These are phyloP conservation scores for Neuroscelio doddi DNA, from an alignment of 2,888 invertebrate genomes.

Conservation along the genomic window DNA sequence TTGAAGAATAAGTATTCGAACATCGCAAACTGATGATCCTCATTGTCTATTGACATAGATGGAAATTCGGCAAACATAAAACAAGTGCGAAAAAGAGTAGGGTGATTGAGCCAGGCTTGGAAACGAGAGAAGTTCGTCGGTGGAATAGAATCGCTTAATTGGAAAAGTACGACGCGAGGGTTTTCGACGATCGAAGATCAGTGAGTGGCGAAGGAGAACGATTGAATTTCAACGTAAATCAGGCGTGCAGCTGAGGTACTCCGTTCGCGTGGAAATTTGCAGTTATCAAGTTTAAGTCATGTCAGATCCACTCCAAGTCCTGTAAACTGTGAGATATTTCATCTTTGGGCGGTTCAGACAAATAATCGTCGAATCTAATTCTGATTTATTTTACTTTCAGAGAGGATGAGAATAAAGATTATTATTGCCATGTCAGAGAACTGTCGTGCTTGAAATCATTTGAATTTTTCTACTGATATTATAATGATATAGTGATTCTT, in stretches of 20 bases:
- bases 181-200: conserved; percentile 42
- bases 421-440: conserved; percentile 20
- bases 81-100: conserved; percentile 31
- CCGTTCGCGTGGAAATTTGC: conserved; percentile 43
- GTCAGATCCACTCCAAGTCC: conserved; percentile 39
- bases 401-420: conserved; percentile 28
- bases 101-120: conserved; percentile 38
- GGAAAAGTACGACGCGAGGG: conserved; percentile 42
- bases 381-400: conserved; percentile 38
- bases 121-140: conserved; percentile 44
- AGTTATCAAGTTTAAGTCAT: conserved; percentile 44
- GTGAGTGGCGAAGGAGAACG: conserved; percentile 41
- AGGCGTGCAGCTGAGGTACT: conserved; percentile 41
- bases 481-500: too few species aligned
- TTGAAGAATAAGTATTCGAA: too few species aligned
- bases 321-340: conserved; percentile 40
- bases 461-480: too few species aligned
- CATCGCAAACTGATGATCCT: conserved; percentile 15
- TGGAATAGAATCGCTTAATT: conserved; percentile 46
- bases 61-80: conserved; percentile 22
- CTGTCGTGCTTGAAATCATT: not conserved
- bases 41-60: conserved; percentile 23
- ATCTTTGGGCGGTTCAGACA: conserved; percentile 32
- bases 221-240: conserved; percentile 46
- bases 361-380: conserved; percentile 38